Conservation (phyloP, 2,797 vertebrate species). For the Typhlichthys subterraneus region DNA sequence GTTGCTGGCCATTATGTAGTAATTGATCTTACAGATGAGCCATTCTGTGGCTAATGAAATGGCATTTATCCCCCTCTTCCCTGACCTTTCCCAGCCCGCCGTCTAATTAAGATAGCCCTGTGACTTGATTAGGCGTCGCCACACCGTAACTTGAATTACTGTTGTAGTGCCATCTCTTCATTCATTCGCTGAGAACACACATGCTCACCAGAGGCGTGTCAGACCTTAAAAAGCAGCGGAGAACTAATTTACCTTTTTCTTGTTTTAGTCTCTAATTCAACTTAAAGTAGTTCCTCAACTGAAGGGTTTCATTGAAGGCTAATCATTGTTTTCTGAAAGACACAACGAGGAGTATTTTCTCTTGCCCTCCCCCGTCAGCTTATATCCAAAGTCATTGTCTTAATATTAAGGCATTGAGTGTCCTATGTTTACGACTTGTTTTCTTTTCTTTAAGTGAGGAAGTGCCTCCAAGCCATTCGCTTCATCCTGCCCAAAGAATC, state of each 20-base stretch:
- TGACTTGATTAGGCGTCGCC: conserved; percentile 53
- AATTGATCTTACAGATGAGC: conserved; percentile 54
- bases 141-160: conserved; percentile 50
- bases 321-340: too few species aligned
- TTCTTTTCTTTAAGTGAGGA: conserved; percentile 80
- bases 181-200: conserved; percentile 22
- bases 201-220: too few species aligned
- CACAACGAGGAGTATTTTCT: too few species aligned
- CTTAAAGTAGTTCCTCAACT: too few species aligned
- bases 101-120: conserved; percentile 67
- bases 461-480: conserved; percentile 89
- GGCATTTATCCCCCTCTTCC: conserved; percentile 72
- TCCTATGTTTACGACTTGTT: conserved; percentile 8
- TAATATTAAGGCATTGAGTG: neutral
- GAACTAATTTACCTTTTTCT: too few species aligned
- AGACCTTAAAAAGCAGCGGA: too few species aligned
- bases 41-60: conserved; percentile 74
- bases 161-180: conserved; percentile 8
- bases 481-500: conserved; percentile 92
- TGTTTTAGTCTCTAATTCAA: too few species aligned
- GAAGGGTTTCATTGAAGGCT: too few species aligned
- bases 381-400: neutral
- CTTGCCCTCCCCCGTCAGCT: too few species aligned
- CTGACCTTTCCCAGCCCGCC: conserved; percentile 74
- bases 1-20: conserved; percentile 55